Conservation (phyloP, 2,797 vertebrate genomes). For the Spizella passerina region DNA sequence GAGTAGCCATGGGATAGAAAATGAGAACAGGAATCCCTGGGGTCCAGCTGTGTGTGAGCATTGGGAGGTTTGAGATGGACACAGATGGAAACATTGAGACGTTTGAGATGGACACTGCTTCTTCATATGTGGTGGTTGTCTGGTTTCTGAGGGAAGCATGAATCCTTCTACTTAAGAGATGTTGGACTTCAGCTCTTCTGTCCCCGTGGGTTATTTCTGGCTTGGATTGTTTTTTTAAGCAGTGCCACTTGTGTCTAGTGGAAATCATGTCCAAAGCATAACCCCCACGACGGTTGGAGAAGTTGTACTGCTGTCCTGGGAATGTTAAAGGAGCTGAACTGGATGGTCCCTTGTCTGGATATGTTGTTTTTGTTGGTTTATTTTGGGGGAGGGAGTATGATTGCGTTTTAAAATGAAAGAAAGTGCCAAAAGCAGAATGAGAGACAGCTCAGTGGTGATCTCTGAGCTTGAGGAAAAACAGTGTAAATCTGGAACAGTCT, state of each 20-base stretch:
- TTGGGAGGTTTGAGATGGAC: background rate
- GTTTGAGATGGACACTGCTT: background rate
- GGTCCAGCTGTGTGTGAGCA: fast-evolving
- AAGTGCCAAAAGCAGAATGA: conserved; percentile 19
- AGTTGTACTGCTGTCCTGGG: background rate
- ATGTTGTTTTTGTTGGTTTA: background rate
- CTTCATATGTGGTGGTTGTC: background rate
- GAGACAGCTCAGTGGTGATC: background rate
- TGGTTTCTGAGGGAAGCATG: background rate
- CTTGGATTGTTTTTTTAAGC: background rate
- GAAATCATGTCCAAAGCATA: background rate
- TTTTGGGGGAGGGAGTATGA: background rate
- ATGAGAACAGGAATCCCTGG: fast-evolving
- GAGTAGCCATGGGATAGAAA: background rate
- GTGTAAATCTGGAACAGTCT: conserved; percentile 16
- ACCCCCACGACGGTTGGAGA: fast-evolving
- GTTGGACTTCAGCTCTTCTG: background rate
- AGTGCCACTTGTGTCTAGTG: background rate
- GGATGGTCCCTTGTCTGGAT: background rate
- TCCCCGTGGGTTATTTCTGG: background rate
- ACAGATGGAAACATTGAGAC: fast-evolving
- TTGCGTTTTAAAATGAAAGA: background rate
- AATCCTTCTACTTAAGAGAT: background rate
- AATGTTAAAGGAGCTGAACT: background rate
- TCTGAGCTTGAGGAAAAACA: conserved; percentile 32